phyloP scores from a whole-genome alignment of 2,888 invertebrate genomes.

The Stenotaenia linearis region DNA sequence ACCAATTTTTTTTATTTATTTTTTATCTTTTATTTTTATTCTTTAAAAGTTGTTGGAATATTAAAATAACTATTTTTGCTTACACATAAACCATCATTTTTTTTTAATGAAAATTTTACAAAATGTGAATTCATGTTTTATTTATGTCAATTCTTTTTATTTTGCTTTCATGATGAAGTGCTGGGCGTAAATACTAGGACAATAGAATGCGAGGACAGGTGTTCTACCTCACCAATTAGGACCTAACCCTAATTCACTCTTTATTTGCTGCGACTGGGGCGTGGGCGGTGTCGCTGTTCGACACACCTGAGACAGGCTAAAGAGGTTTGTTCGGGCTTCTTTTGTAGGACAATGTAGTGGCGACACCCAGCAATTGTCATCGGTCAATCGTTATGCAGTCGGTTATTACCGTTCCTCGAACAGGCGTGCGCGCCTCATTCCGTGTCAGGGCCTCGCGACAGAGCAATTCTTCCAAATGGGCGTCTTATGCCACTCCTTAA shows the following conservation, averaged over 20 bases:
- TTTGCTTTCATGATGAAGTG: background rate
- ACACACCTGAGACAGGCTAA: background rate
- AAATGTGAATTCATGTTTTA: background rate
- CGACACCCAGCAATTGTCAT: conserved; percentile 18
- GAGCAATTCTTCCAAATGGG: background rate
- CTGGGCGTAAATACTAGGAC: background rate
- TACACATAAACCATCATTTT: background rate
- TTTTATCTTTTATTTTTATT: background rate
- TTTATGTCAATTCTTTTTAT: background rate
- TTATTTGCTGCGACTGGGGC: background rate
- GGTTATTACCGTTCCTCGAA: conserved; percentile 8
- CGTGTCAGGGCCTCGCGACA: background rate
- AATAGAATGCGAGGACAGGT: conserved; percentile 26
- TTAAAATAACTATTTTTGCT: background rate
- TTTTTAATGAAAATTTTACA: too few species aligned
- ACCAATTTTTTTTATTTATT: background rate
- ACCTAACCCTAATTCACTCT: conserved; percentile 7
- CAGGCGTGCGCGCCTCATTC: background rate
- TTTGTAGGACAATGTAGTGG: conserved; percentile 8
- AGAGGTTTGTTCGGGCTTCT: background rate
- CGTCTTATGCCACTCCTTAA: background rate
- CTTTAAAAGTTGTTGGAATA: background rate
- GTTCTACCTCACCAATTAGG: conserved; percentile 17
- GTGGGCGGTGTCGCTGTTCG: background rate
- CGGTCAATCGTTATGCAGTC: background rate